Percentiles rank a stretch among this genome's conserved stretches.
phyloP scores from a whole-genome alignment of 2,888 invertebrate species.

The Xanthia icteritia region DNA sequence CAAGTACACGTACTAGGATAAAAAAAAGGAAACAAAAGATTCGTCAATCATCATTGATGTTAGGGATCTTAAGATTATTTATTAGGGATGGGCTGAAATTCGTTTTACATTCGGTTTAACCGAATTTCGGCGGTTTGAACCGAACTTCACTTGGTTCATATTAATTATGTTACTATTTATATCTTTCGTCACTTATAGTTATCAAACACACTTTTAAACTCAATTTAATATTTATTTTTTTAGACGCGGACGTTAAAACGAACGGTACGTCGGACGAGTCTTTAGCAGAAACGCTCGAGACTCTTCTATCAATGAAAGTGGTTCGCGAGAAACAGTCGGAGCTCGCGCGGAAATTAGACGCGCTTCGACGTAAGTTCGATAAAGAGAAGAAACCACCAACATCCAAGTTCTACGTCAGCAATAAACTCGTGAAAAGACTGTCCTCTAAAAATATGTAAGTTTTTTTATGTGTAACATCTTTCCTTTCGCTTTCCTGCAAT shows the following conservation, averaged over 20 bases:
- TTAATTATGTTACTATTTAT: not conserved
- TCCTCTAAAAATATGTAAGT: constrained; percentile 77
- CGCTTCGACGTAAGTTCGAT: constrained; percentile 94
- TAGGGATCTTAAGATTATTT: not conserved
- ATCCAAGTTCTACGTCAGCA: constrained; percentile 93
- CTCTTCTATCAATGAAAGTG: constrained; percentile 94
- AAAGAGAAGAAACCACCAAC: constrained; percentile 93
- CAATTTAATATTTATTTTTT: not conserved
- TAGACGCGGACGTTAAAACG: constrained; percentile 74
- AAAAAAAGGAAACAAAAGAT: not conserved
- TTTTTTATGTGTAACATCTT: too few species aligned
- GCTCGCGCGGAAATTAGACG: constrained; percentile 96
- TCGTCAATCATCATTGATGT: not conserved
- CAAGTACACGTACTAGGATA: not conserved
- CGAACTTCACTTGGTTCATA: not conserved
- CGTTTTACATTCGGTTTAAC: not conserved
- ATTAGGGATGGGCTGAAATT: not conserved
- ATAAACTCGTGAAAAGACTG: constrained; percentile 73
- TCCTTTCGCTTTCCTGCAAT: too few species aligned
- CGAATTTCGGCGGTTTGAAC: not conserved
- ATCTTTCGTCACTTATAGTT: not conserved
- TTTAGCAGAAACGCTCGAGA: constrained; percentile 94
- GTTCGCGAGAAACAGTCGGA: constrained; percentile 96
- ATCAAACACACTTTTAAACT: not conserved
- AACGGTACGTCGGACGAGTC: constrained; percentile 90